Base-by-base conservation (phyloP, 2,888 invertebrate genomes). In the Eledone cirrhosa region DNA sequence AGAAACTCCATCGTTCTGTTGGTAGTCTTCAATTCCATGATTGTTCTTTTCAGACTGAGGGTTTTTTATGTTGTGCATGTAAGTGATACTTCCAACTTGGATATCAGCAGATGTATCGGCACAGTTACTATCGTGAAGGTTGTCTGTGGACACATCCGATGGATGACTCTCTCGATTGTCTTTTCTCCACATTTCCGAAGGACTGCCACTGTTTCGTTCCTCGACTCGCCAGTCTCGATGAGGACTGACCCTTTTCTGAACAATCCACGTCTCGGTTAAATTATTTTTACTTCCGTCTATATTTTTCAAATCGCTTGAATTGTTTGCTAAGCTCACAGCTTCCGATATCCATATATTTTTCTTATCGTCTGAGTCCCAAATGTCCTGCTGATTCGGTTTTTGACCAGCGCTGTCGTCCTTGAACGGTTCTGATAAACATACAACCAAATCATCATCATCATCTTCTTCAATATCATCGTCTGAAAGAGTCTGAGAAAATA, bases 401-500 rank as follows among this genome's bases (percentile, higher is more conserved):
- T 72, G 72, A 16, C 22, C 31, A 2, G 72, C 2, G 24, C 22
- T 31, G 24, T 72, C 41, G 13, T 72, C 41, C 22, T 72, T 72
- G 31, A 72, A 72, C n/a, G 72, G 41, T 41, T 72, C 72, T 3
- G 72, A 31, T 72, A 72, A 72, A 72, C 72, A 72, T 13, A 72
- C 72, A 72, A 72, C 72, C 33, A 72, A 72, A 72, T 72, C 72
- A 7, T 72, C 72, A 22, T 72, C 72, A 3, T 72, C 72, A 1
- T 72, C 72, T 31, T 69, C 69, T 22, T 72, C 72, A 22, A 72
- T 33, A 8, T 72, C 72, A 72, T 72, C 72, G 31, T 72, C 72
- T 72, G 72, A 72, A 41, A 72, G 72, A 41, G 72, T 72, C 72
- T 72, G 14, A 11, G 24, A 63, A 72, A 41, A 41, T 41, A 41